Evolutionary conservation across 2,888 invertebrate genomes (phyloP), one percentile per base, ranked within the genome.

Genomic region (Mylabris sibirica): DNA sequence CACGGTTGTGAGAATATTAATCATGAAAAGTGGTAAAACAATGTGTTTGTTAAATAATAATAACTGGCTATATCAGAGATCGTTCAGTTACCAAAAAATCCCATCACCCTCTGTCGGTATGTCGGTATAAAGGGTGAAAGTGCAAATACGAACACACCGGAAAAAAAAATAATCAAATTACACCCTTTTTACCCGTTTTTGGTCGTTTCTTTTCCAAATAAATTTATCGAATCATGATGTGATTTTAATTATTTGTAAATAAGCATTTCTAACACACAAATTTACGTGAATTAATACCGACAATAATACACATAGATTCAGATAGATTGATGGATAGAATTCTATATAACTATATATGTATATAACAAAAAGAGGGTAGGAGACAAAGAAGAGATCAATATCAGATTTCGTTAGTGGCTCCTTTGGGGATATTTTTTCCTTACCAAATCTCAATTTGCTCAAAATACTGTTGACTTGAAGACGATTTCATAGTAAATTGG

Each of bases 1-100:
- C 75, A 76, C 68, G 76, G 76, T 74, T 75, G 77, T 57, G 57
- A n/a, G 24, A 57, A 79, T 78, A 78, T 77, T 79, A 79, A 79
- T 79, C 79, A 78, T 77, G 74, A 69, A 75, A 75, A 74, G 63
- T 66, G 70, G 75, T 71, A 69, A 76, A 78, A 78, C 77, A 78
- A 79, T 79, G 78, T 76, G 71, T 73, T 70, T 74, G 75, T 70
- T 66, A 65, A 70, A 70, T 41, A 60, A 49, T 49, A 60, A 64
- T 65, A 67, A 64, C 26, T 26, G 26, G n/a, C 26, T 26, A n/a
- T 26, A 57, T 57, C 26, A 57, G 14, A 26, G 57, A 57, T 57
- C 57, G 57, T 57, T 57, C n/a, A 26, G 2, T 53, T 6, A 14
- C 11, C 30, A 30, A 30, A 30, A 53, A 53, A 53, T 22, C 12